These are phyloP conservation scores for Ctenosaura bakeri DNA, from an alignment of 2,797 vertebrate species.

Conservation along the genomic window DNA sequence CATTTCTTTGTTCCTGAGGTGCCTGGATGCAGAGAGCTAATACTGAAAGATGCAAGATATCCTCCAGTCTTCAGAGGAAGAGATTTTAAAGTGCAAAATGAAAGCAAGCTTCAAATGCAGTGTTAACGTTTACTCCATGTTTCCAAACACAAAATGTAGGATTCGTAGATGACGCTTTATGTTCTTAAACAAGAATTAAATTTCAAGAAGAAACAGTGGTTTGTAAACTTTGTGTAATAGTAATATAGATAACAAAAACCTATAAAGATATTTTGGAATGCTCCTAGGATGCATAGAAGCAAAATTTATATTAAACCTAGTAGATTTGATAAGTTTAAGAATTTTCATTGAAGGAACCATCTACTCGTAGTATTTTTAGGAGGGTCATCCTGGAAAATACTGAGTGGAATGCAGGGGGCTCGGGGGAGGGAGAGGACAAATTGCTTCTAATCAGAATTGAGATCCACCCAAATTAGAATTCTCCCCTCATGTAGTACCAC, in stretches of 20 bases:
- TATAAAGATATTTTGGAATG: neutral
- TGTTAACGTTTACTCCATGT: neutral
- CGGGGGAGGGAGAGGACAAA: neutral
- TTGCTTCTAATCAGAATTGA: neutral
- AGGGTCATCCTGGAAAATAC: neutral
- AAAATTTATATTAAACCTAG: neutral
- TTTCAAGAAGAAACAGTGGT: neutral
- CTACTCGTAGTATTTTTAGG: neutral
- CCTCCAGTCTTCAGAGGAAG: slow-evolving; percentile 55
- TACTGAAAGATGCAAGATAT: slow-evolving; percentile 62
- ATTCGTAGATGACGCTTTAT: neutral
- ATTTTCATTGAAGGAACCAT: neutral
- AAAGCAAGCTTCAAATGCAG: slow-evolving; percentile 18
- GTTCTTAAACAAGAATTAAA: neutral
- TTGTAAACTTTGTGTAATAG: neutral
- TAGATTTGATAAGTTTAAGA: neutral
- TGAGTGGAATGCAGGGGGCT: neutral
- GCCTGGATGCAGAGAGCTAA: slow-evolving; percentile 64
- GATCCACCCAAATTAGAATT: neutral
- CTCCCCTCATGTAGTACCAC: neutral
- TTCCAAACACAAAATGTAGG: neutral
- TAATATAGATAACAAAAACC: neutral
- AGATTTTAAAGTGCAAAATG: neutral
- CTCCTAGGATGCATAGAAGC: neutral
- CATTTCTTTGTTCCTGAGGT: slow-evolving; percentile 76